These are phyloP conservation scores for Ophraella communa DNA, from an alignment of 2,888 invertebrate species.

Conservation along the genomic window DNA sequence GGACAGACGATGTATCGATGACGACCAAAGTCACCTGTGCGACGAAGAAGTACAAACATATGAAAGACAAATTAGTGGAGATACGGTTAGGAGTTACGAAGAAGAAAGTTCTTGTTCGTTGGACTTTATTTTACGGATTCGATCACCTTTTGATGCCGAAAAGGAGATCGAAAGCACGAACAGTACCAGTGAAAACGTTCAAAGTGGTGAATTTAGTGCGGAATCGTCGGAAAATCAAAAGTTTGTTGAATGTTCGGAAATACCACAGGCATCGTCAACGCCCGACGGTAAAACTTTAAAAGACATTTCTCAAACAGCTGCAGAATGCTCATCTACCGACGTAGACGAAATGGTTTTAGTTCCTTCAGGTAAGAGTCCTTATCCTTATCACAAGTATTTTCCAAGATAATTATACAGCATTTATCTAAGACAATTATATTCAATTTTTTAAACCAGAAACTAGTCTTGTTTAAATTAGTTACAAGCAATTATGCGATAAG, in stretches of 20 bases:
- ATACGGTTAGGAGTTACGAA: conserved; percentile 30
- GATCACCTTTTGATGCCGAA: conserved; percentile 47
- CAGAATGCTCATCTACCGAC: conserved; percentile 38
- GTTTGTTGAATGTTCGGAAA: background rate
- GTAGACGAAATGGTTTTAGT: conserved; percentile 56
- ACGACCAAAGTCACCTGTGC: conserved; percentile 22
- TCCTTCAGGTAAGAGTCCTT: conserved; percentile 53
- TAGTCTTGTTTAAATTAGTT: too few species aligned
- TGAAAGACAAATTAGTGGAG: conserved; percentile 26
- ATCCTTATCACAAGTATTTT: background rate
- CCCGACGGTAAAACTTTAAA: background rate
- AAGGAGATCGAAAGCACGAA: conserved; percentile 24
- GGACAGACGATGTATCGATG: conserved; percentile 28
- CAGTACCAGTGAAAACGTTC: conserved; percentile 2
- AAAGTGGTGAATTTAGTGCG: background rate
- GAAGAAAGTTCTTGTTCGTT: conserved; percentile 43
- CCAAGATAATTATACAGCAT: too few species aligned
- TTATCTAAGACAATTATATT: too few species aligned
- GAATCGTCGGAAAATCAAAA: background rate
- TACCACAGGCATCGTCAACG: background rate
- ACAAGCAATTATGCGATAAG: too few species aligned
- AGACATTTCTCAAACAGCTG: conserved; percentile 8
- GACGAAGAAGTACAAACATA: conserved; percentile 31
- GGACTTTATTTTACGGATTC: conserved; percentile 51
- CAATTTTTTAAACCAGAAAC: too few species aligned